Evolutionary conservation across 2,888 invertebrate genomes (phyloP).

Genomic region (Euproctis similis): DNA sequence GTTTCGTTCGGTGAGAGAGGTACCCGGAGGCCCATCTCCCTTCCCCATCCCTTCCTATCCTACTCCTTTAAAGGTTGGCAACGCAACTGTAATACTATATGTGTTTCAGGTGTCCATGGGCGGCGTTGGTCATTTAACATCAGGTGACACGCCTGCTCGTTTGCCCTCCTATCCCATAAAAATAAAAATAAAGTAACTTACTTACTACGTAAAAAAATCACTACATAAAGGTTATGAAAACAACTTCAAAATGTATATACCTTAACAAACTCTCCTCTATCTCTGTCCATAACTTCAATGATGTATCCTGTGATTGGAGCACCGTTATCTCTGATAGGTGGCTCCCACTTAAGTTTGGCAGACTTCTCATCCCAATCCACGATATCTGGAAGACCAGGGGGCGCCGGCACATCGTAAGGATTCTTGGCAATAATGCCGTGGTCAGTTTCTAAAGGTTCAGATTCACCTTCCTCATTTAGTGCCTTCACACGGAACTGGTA

Average conservation of each 20-base stretch:
- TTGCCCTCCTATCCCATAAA: too few relatives aligned
- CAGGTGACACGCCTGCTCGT: too few relatives aligned
- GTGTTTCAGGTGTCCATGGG: too few relatives aligned
- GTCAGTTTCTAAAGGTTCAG: constrained; percentile 94
- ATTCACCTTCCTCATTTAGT: constrained; percentile 97
- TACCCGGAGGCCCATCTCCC: too few relatives aligned
- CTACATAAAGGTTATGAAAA: neutral
- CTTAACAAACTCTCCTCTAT: constrained; percentile 88
- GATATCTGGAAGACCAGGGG: constrained; percentile 93
- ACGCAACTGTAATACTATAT: too few relatives aligned
- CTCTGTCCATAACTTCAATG: constrained; percentile 94
- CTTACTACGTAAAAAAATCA: too few relatives aligned
- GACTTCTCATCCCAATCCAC: constrained; percentile 94
- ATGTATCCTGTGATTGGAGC: constrained; percentile 95
- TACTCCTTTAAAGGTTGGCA: too few relatives aligned
- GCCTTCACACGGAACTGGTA: constrained; percentile 99
- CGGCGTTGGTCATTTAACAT: too few relatives aligned
- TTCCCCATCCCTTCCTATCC: too few relatives aligned
- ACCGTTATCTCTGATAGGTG: constrained; percentile 91
- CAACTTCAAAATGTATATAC: too few relatives aligned
- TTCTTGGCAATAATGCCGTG: constrained; percentile 95
- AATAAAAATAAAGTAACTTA: too few relatives aligned
- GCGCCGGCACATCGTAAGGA: constrained; percentile 92
- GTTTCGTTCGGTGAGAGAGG: too few relatives aligned
- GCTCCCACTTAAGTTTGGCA: constrained; percentile 93